Base-by-base conservation (phyloP, 2,113 vertebrate species). In the Nerophis ophidion region DNA sequence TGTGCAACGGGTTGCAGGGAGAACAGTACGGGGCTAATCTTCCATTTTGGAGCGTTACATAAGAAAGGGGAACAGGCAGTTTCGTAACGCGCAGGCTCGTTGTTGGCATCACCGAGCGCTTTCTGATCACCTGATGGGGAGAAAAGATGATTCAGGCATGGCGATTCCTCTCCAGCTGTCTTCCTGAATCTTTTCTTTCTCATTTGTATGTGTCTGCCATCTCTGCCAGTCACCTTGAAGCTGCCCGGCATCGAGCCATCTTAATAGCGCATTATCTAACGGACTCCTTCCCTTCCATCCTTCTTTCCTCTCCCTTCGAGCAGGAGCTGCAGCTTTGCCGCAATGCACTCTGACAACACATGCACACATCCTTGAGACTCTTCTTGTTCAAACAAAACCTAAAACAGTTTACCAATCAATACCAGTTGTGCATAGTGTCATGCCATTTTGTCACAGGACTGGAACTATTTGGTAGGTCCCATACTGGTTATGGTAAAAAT, bases 171-270 rank as follows among this genome's bases (percentile, higher is more conserved):
- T 49, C 64, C 60, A 45, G 10, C 40, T 12, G 40, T 44, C 40
- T 11, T 44, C 40, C 40, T 12, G 10, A 9, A 44, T 44, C 40
- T 65, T 69, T 65, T 38, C 17, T 50, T 63, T 77, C 66, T 86
- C 74, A 82, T 87, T 72, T 84, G 81, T 84, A 84, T 83, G 75
- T 79, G 69, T 63, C 76, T 65, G 78, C 52, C 0, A 70, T 84
- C 82, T 71, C 47, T 5, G 3, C 64, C 76, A 81, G 85, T 89
- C 86, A 89, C 85, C 85, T 89, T 89, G 84, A 65, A 74, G 65
- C 51, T 59, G 48, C 13, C 8, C 59, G 52, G 60, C 61, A 80
- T 86, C 71, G 63, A 67, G 65, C 72, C 76, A 82, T 86, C 81
- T 82, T 80, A 84, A 85, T 76, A 81, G 71, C 60, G 63, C 75